Conservation (phyloP, 2,888 invertebrate species). For the Abscondita cerata region DNA sequence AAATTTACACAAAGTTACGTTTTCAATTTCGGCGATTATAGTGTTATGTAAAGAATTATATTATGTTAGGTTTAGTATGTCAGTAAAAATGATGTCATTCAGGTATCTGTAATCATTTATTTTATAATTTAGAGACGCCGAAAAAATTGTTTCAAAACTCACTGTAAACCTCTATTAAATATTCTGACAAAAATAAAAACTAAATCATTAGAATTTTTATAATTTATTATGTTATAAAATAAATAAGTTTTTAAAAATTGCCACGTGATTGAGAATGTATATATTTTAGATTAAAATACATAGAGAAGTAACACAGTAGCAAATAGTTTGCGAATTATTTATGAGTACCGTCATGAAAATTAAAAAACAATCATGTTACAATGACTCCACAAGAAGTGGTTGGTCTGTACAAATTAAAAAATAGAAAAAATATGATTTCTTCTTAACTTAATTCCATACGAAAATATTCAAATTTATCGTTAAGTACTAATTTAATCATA, state of each 20-base stretch:
- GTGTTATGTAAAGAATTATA: too few species aligned
- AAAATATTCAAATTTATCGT: constrained; percentile 24
- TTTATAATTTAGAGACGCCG: too few species aligned
- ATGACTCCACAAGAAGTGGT: constrained; percentile 6
- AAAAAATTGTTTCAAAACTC: too few species aligned
- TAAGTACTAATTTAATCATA: constrained; percentile 24
- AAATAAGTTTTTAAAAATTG: neutral
- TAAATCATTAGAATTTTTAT: too few species aligned
- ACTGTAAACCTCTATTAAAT: too few species aligned
- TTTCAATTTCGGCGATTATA: too few species aligned
- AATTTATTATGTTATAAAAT: too few species aligned
- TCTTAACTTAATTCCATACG: constrained; percentile 21
- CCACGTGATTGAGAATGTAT: constrained; percentile 4
- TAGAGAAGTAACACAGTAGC: constrained; percentile 19
- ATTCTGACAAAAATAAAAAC: too few species aligned
- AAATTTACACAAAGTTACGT: too few species aligned
- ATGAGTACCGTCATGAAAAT: constrained; percentile 9
- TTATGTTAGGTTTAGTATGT: too few species aligned
- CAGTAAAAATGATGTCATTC: too few species aligned
- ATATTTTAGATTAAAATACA: constrained; percentile 22
- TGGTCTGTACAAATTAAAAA: constrained; percentile 11
- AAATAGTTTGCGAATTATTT: constrained; percentile 11
- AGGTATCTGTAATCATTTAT: too few species aligned
- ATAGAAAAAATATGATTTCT: constrained; percentile 7
- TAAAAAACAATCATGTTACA: constrained; percentile 4